Conservation (phyloP, 2,797 vertebrate species). For the Botia almorhae region DNA sequence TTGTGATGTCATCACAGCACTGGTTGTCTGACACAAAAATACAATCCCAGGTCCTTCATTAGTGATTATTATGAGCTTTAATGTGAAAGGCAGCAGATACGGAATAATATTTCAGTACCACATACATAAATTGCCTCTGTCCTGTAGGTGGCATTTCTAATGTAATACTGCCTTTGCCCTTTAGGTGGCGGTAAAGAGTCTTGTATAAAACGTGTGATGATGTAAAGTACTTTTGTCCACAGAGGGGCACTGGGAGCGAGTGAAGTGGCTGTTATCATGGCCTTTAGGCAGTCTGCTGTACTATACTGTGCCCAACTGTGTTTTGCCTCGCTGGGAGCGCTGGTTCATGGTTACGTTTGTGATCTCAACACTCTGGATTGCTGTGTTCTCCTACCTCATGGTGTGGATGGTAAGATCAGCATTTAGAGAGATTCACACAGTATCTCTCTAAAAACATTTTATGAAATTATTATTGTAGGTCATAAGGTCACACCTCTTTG, state of each 20-base stretch:
- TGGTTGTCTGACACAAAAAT: too few relatives aligned
- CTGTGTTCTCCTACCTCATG: constrained; percentile 86
- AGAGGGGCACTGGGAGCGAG: constrained; percentile 68
- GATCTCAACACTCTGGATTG: constrained; percentile 82
- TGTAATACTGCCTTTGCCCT: constrained; percentile 14
- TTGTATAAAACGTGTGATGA: background rate
- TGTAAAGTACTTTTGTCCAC: constrained; percentile 36
- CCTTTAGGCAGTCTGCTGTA: constrained; percentile 76
- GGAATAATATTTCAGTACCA: too few relatives aligned
- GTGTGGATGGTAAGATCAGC: constrained; percentile 82
- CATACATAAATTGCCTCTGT: too few relatives aligned
- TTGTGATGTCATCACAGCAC: too few relatives aligned
- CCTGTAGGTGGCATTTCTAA: background rate
- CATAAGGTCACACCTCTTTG: background rate
- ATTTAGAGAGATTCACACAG: background rate
- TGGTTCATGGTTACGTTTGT: constrained; percentile 83
- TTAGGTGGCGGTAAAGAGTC: background rate
- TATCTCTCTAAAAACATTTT: background rate
- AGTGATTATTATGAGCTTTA: too few relatives aligned
- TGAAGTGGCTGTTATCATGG: constrained; percentile 81
- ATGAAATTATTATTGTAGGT: background rate
- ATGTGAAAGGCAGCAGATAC: too few relatives aligned
- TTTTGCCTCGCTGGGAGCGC: constrained; percentile 75
- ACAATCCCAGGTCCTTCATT: too few relatives aligned
- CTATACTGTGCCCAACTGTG: constrained; percentile 80